Evolutionary conservation across 2,113 vertebrate genomes (phyloP).

Genomic region (Gymnobelideus leadbeateri): DNA sequence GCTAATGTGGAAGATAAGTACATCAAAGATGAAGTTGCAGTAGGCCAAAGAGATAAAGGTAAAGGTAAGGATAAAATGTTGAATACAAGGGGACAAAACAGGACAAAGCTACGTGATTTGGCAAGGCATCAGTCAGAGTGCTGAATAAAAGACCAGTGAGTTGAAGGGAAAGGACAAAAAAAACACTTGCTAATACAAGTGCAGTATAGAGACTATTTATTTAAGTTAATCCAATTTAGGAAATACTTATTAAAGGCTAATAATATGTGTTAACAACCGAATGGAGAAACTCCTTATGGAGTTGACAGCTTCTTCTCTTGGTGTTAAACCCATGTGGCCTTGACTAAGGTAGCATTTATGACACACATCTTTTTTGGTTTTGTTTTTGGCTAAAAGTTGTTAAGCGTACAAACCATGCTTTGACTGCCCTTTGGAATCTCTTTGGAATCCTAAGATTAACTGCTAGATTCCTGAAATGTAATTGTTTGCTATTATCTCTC

Average conservation of each 20-base stretch:
- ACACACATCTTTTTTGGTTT: background rate
- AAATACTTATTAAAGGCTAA: constrained; percentile 28
- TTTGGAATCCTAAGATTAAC: constrained; percentile 48
- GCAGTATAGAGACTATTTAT: constrained; percentile 54
- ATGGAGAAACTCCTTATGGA: constrained; percentile 13
- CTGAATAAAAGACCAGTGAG: constrained; percentile 23
- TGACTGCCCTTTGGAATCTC: constrained; percentile 19
- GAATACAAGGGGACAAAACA: constrained; percentile 18
- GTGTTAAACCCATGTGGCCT: background rate
- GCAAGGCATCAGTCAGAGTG: background rate
- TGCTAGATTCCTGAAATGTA: constrained; percentile 44
- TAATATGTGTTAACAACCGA: constrained; percentile 26
- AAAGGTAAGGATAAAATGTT: constrained; percentile 45
- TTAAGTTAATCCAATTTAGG: constrained; percentile 44
- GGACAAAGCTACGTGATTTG: background rate
- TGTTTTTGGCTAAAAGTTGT: background rate
- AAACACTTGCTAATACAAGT: constrained; percentile 32
- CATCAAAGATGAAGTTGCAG: constrained; percentile 45
- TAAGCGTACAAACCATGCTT: constrained; percentile 1
- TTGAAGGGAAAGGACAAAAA: constrained; percentile 49
- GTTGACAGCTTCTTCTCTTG: constrained; percentile 36
- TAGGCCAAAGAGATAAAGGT: background rate
- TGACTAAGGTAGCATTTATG: background rate
- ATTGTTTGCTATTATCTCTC: constrained; percentile 27
- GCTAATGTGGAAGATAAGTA: constrained; percentile 57